A percentile compares a stretch with the other conserved stretches of the same genome.
Conservation (phyloP, 2,888 invertebrate species). For the Limnephilus rhombicus region DNA sequence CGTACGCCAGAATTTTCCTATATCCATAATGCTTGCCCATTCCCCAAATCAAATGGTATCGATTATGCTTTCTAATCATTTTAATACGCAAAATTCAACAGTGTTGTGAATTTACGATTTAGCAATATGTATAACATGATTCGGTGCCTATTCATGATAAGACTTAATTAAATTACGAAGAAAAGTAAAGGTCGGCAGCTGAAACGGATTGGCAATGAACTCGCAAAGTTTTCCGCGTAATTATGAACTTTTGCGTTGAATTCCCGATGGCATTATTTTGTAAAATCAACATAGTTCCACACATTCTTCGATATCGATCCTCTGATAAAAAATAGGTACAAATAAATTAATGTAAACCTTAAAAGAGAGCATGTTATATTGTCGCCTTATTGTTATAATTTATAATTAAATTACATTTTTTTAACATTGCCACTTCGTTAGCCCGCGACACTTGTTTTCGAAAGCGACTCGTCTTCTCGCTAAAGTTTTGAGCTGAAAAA, state of each 20-base stretch:
- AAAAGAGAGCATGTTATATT: no score
- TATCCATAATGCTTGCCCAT: background rate
- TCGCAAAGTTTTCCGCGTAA: background rate
- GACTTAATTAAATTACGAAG: background rate
- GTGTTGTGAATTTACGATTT: background rate
- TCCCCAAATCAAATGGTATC: background rate
- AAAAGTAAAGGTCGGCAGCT: slow-evolving; percentile 1
- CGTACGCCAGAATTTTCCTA: background rate
- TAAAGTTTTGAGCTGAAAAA: no score
- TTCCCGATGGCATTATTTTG: background rate
- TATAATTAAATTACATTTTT: no score
- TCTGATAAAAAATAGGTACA: no score
- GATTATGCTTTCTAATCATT: background rate
- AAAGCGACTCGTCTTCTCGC: no score
- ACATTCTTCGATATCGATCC: background rate
- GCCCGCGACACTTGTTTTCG: no score
- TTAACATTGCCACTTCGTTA: no score
- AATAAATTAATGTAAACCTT: no score
- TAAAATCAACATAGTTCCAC: background rate
- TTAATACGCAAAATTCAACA: background rate
- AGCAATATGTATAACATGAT: background rate
- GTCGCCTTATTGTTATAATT: no score
- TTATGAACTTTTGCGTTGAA: background rate
- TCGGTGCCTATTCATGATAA: background rate
- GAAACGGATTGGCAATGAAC: background rate